Conservation (phyloP, 2,113 vertebrate genomes). For the Pontoporia blainvillei region DNA sequence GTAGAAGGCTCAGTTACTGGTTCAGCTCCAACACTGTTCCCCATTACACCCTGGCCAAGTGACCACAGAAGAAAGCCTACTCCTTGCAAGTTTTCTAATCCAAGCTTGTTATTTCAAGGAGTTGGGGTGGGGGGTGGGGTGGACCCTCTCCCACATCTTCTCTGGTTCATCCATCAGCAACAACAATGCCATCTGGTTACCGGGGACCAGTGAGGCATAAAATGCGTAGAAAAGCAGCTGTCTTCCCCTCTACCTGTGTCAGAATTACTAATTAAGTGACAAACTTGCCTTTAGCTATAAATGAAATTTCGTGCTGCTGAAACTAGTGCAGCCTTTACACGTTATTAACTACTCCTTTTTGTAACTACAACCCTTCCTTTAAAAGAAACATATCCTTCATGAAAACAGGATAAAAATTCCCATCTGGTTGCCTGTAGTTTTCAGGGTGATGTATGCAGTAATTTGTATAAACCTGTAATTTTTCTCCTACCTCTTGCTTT, state of each 20-base stretch:
- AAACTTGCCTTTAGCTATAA: slow-evolving; percentile 58
- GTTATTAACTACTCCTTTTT: background rate
- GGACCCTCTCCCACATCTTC: background rate
- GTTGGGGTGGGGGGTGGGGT: background rate
- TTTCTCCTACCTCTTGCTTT: background rate
- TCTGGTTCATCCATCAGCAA: slow-evolving; percentile 60
- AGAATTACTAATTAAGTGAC: slow-evolving; percentile 66
- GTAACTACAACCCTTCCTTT: background rate
- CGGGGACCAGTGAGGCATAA: slow-evolving; percentile 56
- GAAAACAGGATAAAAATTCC: background rate
- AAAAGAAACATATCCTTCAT: background rate
- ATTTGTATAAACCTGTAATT: slow-evolving; percentile 15
- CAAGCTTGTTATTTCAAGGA: slow-evolving; percentile 22
- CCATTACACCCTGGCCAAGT: background rate
- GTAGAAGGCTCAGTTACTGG: background rate
- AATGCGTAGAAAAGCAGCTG: slow-evolving; percentile 65
- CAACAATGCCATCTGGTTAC: slow-evolving; percentile 72
- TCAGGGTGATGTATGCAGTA: background rate
- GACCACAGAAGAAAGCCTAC: background rate
- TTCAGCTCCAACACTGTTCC: background rate
- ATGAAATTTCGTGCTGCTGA: slow-evolving; percentile 32
- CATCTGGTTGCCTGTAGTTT: background rate
- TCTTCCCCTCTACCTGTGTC: slow-evolving; percentile 70
- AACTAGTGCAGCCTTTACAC: background rate
- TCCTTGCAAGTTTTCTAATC: background rate